These are phyloP conservation scores for Trigoniulus corallinus DNA, from an alignment of 1,140 invertebrate genomes.

Conservation along the genomic window DNA sequence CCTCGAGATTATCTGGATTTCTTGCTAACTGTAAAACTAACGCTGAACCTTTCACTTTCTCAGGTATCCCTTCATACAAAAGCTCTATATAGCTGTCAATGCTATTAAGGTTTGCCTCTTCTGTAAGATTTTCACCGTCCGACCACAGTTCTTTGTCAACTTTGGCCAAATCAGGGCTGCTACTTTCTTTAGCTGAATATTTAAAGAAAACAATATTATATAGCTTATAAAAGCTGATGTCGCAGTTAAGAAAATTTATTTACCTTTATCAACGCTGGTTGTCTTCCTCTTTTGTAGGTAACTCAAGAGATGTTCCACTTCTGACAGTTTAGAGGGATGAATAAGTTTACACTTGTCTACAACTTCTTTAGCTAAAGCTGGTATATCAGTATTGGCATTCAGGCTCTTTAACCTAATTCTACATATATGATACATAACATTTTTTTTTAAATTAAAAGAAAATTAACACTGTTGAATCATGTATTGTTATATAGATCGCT, in stretches of 20 bases:
- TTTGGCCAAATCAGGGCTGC: constrained; percentile 15
- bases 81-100: constrained; percentile 88
- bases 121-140: constrained; percentile 26
- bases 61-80: constrained; percentile 84
- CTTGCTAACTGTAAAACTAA: constrained; percentile 77
- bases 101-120: constrained; percentile 50
- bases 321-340: constrained; percentile 58
- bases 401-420: constrained; percentile 68
- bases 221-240: too few relatives aligned
- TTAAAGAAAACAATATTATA: too few relatives aligned
- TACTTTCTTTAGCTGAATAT: too few relatives aligned
- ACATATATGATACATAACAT: constrained; percentile 8
- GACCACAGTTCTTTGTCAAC: constrained; percentile 20
- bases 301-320: constrained; percentile 81
- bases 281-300: constrained; percentile 71
- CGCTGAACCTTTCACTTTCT: constrained; percentile 83
- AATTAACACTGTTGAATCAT: constrained; percentile 20
- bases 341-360: constrained; percentile 78
- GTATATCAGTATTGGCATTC: constrained; percentile 60
- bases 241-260: too few relatives aligned
- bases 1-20: constrained; percentile 83
- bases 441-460: background rate
- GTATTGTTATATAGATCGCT: too few relatives aligned
- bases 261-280: background rate
- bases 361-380: constrained; percentile 63